These are phyloP conservation scores for Ophioninae sp. DNA, from an alignment of 2,888 invertebrate species.

Conservation along the genomic window DNA sequence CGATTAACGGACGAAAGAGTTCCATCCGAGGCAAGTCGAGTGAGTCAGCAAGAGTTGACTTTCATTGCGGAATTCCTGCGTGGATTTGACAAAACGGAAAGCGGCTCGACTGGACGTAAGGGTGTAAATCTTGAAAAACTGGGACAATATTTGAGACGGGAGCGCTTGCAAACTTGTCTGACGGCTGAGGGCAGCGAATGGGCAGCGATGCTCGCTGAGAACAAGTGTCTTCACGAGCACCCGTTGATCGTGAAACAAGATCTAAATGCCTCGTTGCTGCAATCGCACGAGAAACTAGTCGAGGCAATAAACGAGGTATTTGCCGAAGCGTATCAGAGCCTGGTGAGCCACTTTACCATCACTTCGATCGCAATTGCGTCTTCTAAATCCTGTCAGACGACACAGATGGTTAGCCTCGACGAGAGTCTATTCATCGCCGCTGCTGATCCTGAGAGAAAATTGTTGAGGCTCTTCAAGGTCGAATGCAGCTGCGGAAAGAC, in stretches of 20 bases:
- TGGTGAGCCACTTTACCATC: slow-evolving; percentile 84
- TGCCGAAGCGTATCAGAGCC: slow-evolving; percentile 85
- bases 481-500: slow-evolving; percentile 63
- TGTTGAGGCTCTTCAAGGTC: slow-evolving; percentile 74
- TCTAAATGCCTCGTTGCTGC: slow-evolving; percentile 89
- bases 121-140: slow-evolving; percentile 91
- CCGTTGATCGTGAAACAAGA: slow-evolving; percentile 89
- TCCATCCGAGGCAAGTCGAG: slow-evolving; percentile 91
- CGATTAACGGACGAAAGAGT: slow-evolving; percentile 92
- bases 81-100: slow-evolving; percentile 87
- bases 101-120: slow-evolving; percentile 74
- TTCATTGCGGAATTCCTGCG: slow-evolving; percentile 95
- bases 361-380: slow-evolving; percentile 67
- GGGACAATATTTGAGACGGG: slow-evolving; percentile 90
- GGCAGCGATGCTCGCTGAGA: slow-evolving; percentile 89
- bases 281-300: slow-evolving; percentile 89
- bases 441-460: slow-evolving; percentile 71
- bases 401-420: slow-evolving; percentile 73
- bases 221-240: slow-evolving; percentile 87
- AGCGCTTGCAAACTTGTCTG: slow-evolving; percentile 86
- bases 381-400: slow-evolving; percentile 62
- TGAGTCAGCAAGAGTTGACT: slow-evolving; percentile 94
- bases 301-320: slow-evolving; percentile 87
- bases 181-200: slow-evolving; percentile 89
- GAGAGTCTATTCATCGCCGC: slow-evolving; percentile 74